Conservation (phyloP, 2,797 vertebrate species). For the Mormyrus proboscirostris region DNA sequence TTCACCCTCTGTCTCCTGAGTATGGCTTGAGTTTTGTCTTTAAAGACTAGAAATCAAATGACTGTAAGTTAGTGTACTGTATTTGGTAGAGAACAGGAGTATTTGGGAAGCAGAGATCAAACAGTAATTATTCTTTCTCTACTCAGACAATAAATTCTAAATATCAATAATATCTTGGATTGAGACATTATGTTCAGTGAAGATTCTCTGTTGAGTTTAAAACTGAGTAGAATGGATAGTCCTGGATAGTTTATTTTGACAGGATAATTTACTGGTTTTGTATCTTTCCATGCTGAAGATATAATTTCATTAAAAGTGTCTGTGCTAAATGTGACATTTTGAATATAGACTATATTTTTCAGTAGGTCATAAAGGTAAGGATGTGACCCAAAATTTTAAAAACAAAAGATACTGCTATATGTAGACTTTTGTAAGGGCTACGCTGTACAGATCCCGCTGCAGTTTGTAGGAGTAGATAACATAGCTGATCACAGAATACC, state of each 20-base stretch:
- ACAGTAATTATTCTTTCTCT: background rate
- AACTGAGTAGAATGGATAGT: background rate
- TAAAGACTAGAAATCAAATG: background rate
- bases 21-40: background rate
- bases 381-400: background rate
- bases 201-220: background rate
- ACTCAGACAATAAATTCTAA: background rate
- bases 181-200: background rate
- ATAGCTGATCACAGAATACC: conserved; percentile 21
- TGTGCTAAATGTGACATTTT: background rate
- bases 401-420: background rate
- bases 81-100: background rate
- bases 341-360: background rate
- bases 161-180: background rate
- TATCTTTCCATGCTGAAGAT: background rate
- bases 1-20: background rate
- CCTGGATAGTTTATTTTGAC: background rate
- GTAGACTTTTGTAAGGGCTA: background rate
- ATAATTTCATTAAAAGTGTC: background rate
- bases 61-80: background rate
- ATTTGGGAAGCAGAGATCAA: background rate
- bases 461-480: background rate
- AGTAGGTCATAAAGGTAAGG: background rate
- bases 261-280: background rate
- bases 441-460: background rate